Evolutionary conservation across 2,888 invertebrate species (phyloP), one percentile per base, ranked within the genome.

Genomic region (Oscheius sp.): DNA sequence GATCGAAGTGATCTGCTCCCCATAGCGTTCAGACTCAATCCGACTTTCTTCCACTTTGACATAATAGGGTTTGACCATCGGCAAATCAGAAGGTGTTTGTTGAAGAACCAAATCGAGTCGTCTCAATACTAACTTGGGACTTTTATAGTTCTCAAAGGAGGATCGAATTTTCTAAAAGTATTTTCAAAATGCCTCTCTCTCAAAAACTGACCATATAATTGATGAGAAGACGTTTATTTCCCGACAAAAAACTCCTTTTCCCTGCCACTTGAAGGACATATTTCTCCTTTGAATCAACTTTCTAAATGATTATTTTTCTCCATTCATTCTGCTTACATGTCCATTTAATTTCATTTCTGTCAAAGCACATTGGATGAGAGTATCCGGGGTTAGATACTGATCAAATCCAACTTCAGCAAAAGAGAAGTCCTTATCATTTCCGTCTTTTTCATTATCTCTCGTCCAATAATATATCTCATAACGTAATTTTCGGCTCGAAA

Each of bases 181-280:
- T 48, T 48, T 23, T 48, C 25, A 23, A 4, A n/a, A 6, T 42
- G 15, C 42, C 27, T 45, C 3, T 27, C 69, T 50, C 4, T n/a
- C n/a, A n/a, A n/a, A n/a, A n/a, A n/a, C n/a, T n/a, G n/a, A 82
- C 82, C 63, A 71, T 70, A 72, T 76, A 83, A 50, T 70, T 73
- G 31, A 76, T 70, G 12, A 84, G 64, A 20, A 61, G 66, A 31
- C 76, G 64, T 8, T 76, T 68, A 8, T 69, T 64, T 8, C 71
- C 69, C 0, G 83, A 82, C 27, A 85, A 63, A 58, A 72, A 85
- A 27, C 75, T 76, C 10, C 75, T 78, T 63, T 76, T 63, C 5
- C 85, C 85, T 8, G 77, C 85, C 27, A 85, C 57, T 71, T 85
- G 85, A 4, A 85, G 71, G 6, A 85, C 68, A 64, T 76, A 85